phyloP scores from a whole-genome alignment of 2,797 vertebrate species.

The Falco concolor region DNA sequence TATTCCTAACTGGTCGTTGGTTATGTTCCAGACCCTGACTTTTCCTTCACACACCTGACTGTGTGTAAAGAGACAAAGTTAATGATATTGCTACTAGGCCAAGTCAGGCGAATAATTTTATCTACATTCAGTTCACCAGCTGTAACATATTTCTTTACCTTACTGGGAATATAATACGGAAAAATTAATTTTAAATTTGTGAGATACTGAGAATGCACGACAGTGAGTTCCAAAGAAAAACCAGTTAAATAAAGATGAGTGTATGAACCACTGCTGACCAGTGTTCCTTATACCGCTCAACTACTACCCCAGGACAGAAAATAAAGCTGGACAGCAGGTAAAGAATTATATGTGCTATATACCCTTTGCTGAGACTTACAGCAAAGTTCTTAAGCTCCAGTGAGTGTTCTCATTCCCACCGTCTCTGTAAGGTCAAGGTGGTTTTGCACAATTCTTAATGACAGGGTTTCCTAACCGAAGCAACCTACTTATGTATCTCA shows the following conservation, averaged over 20 bases:
- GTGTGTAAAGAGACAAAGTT: not conserved
- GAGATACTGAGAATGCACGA: not conserved
- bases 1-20: not conserved
- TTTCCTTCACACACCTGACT: not conserved
- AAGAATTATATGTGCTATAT: not conserved
- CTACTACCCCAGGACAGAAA: not conserved
- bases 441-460: slow-evolving; percentile 1
- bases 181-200: not conserved
- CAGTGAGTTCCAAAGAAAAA: not conserved
- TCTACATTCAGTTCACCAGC: not conserved
- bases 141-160: not conserved
- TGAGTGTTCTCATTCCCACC: not conserved
- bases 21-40: not conserved
- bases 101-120: not conserved
- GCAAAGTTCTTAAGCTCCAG: not conserved
- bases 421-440: not conserved
- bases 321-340: not conserved
- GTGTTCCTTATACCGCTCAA: not conserved
- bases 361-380: not conserved
- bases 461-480: not conserved
- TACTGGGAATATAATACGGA: not conserved
- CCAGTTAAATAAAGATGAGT: not conserved
- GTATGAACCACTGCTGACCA: not conserved
- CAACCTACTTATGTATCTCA: not conserved
- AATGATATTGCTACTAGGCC: not conserved